These are phyloP conservation scores for Nebria brevicollis DNA, from an alignment of 2,888 invertebrate species.

Conservation along the genomic window DNA sequence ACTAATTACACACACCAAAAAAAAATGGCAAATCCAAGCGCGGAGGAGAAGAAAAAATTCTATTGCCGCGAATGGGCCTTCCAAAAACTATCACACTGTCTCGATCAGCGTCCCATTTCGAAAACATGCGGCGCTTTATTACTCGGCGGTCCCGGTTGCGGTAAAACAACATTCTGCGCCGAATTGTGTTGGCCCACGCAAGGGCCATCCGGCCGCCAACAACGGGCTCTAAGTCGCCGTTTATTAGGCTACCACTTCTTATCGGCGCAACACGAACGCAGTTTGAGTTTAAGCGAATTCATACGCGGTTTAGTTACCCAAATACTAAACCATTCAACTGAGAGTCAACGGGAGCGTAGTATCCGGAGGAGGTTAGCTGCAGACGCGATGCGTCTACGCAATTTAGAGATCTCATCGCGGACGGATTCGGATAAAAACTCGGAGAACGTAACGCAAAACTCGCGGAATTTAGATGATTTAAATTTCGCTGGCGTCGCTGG, in stretches of 20 bases:
- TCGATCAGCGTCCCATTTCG: conserved; percentile 86
- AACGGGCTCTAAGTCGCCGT: conserved; percentile 78
- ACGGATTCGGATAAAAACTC: conserved; percentile 49
- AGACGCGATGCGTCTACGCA: conserved; percentile 52
- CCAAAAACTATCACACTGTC: conserved; percentile 89
- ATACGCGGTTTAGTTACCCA: conserved; percentile 87
- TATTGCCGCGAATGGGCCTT: conserved; percentile 97
- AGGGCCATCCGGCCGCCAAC: conserved; percentile 75
- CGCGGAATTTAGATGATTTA: conserved; percentile 7
- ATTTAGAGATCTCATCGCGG: conserved; percentile 48
- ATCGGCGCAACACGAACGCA: conserved; percentile 86
- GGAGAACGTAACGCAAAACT: conserved; percentile 4
- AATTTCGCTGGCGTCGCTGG: conserved; percentile 9
- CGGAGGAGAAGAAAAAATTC: conserved; percentile 77
- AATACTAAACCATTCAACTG: conserved; percentile 76
- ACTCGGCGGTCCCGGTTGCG: conserved; percentile 87
- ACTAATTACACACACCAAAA: conserved; percentile 15
- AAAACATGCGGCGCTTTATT: conserved; percentile 91
- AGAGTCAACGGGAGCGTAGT: conserved; percentile 63
- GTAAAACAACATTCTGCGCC: conserved; percentile 90
- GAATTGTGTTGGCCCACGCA: conserved; percentile 79
- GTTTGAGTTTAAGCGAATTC: conserved; percentile 86
- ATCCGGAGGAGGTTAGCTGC: conserved; percentile 58
- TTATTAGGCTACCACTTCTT: conserved; percentile 89
- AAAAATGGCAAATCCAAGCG: conserved; percentile 55